phyloP scores from a whole-genome alignment of 2,113 vertebrate genomes.

The Cephalopholis sonnerati region DNA sequence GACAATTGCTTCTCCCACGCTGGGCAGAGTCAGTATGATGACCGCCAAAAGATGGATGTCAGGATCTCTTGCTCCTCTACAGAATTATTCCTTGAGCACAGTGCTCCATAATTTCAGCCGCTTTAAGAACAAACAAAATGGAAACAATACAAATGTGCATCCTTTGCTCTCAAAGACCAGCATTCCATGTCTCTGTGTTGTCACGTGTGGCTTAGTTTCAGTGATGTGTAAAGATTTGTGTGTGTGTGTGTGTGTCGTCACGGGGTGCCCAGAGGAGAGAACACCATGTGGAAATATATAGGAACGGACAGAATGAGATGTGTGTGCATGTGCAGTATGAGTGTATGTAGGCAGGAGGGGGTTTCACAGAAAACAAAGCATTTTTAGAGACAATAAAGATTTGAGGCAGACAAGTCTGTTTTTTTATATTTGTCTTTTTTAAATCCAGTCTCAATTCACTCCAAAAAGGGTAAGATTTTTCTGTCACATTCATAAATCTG shows the following conservation, averaged over 20 bases:
- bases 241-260: constrained; percentile 15
- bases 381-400: neutral
- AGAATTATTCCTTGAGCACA: neutral
- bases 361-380: neutral
- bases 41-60: neutral
- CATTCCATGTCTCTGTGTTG: neutral
- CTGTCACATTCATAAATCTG: no score
- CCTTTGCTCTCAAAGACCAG: constrained; percentile 25
- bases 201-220: constrained; percentile 64
- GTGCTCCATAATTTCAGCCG: neutral
- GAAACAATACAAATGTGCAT: neutral
- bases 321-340: neutral
- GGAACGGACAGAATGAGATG: constrained; percentile 74
- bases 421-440: no score
- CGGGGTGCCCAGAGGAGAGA: constrained; percentile 56
- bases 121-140: neutral
- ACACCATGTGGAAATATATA: constrained; percentile 61
- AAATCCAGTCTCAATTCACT: no score
- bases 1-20: neutral
- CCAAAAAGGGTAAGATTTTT: no score
- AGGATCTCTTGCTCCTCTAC: constrained; percentile 4
- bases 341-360: neutral
- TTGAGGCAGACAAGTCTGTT: neutral
- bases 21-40: neutral
- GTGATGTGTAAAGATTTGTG: constrained; percentile 44